Percentiles rank a stretch among this genome's conserved stretches.
phyloP scores from a whole-genome alignment of 1,140 invertebrate species.

The Phortica variegata region DNA sequence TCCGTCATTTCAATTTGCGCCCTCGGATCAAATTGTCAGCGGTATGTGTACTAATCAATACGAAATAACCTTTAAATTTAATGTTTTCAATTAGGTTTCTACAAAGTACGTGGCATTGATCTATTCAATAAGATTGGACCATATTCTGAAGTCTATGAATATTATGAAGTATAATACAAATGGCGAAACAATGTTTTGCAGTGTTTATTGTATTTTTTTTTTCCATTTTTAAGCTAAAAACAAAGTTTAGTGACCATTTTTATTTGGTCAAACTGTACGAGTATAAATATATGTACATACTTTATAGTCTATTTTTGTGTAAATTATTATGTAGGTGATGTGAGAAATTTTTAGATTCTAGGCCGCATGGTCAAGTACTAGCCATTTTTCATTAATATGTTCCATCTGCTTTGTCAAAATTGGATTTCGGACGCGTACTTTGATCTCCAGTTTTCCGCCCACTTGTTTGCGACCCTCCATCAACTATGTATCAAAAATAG shows the following conservation, averaged over 20 bases:
- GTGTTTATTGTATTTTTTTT: not conserved
- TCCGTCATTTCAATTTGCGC: slow-evolving; percentile 49
- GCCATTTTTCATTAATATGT: slow-evolving; percentile 89
- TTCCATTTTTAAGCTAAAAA: slow-evolving; percentile 20
- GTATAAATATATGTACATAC: slow-evolving; percentile 2
- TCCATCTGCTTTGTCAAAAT: slow-evolving; percentile 88
- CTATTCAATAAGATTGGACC: slow-evolving; percentile 39
- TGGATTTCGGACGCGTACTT: slow-evolving; percentile 87
- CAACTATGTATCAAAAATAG: slow-evolving; percentile 61
- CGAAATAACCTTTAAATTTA: not conserved
- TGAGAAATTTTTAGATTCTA: slow-evolving; percentile 1
- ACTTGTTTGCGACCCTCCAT: slow-evolving; percentile 86
- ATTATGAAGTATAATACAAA: slow-evolving; percentile 44
- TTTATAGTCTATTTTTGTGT: slow-evolving; percentile 2
- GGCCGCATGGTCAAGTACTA: slow-evolving; percentile 67
- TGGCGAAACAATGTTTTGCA: not conserved
- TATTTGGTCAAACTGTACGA: no score
- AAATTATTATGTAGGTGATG: slow-evolving; percentile 17
- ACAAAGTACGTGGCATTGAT: slow-evolving; percentile 48
- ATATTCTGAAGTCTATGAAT: slow-evolving; percentile 46
- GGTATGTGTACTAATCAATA: not conserved
- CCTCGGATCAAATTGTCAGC: not conserved
- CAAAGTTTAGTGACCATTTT: no score
- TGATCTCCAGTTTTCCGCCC: slow-evolving; percentile 90
- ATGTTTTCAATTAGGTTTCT: slow-evolving; percentile 32